A percentile compares a stretch with the other conserved stretches of the same genome.
phyloP scores from a whole-genome alignment of 2,113 vertebrate species.

The Gnathonemus echidnorhynchus region DNA sequence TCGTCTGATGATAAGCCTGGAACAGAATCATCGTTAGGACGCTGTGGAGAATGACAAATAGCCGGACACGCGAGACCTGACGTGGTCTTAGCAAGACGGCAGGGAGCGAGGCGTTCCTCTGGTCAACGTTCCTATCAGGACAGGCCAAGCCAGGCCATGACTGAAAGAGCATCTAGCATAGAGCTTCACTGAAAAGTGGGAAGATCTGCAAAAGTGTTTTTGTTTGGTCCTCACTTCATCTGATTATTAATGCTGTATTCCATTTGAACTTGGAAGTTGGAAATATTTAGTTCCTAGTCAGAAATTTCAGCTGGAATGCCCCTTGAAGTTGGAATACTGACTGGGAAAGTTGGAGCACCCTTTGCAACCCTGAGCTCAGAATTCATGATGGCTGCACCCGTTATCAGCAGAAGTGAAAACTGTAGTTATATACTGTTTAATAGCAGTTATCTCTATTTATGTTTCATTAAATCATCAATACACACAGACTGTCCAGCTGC shows the following conservation, averaged over 20 bases:
- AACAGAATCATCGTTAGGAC: constrained; percentile 7
- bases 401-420: background rate
- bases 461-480: background rate
- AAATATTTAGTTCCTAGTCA: background rate
- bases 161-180: background rate
- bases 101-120: background rate
- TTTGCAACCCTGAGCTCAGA: background rate
- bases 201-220: background rate
- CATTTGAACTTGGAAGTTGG: background rate
- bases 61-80: background rate
- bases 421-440: background rate
- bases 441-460: background rate
- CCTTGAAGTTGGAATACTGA: background rate
- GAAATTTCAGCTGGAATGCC: background rate
- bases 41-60: too few species aligned
- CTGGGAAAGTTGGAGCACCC: background rate
- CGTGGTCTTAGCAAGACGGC: background rate
- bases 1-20: constrained; percentile 76
- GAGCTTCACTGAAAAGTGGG: background rate
- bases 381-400: background rate
- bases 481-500: background rate
- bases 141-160: background rate
- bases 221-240: background rate
- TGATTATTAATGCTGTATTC: background rate
- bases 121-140: background rate